Evolutionary conservation across 2,797 vertebrate genomes (phyloP).

Genomic region (Monodelphis domestica): DNA sequence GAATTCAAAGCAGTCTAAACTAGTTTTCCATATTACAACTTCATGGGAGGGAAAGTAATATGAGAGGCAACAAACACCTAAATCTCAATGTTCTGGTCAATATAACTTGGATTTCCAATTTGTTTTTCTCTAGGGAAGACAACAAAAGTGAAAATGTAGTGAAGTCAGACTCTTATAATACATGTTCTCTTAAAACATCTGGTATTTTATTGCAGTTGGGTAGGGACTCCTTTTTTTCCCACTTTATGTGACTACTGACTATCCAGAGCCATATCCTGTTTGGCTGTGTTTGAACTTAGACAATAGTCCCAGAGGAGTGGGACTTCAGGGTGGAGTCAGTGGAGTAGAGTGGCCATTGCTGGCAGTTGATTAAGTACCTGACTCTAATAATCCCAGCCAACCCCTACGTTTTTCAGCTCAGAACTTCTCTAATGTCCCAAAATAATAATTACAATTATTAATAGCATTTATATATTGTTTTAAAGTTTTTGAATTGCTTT

Average conservation of each 20-base stretch:
- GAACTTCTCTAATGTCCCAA: background rate
- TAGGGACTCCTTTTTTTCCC: conserved; percentile 25
- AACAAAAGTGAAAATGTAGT: conserved; percentile 58
- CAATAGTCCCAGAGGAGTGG: background rate
- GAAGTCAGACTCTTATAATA: conserved; percentile 62
- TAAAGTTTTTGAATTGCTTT: background rate
- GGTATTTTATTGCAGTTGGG: conserved; percentile 47
- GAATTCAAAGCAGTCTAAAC: background rate
- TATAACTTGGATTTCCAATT: conserved; percentile 40
- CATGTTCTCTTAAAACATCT: conserved; percentile 60
- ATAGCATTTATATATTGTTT: background rate
- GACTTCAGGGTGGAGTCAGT: background rate
- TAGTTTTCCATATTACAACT: background rate
- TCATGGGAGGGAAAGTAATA: background rate
- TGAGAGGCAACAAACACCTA: background rate
- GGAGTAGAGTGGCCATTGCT: background rate
- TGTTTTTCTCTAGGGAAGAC: conserved; percentile 55
- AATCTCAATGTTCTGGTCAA: background rate
- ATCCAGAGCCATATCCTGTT: conserved; percentile 24
- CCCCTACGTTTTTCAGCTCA: background rate
- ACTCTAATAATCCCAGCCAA: background rate
- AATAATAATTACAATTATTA: background rate
- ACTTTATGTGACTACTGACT: conserved; percentile 13
- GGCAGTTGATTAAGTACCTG: conserved; percentile 1
- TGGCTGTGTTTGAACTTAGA: conserved; percentile 12